Evolutionary conservation across 2,888 invertebrate species (phyloP), one percentile per base, ranked within the genome.

Genomic region (Poecilobothrus nobilitatus): DNA sequence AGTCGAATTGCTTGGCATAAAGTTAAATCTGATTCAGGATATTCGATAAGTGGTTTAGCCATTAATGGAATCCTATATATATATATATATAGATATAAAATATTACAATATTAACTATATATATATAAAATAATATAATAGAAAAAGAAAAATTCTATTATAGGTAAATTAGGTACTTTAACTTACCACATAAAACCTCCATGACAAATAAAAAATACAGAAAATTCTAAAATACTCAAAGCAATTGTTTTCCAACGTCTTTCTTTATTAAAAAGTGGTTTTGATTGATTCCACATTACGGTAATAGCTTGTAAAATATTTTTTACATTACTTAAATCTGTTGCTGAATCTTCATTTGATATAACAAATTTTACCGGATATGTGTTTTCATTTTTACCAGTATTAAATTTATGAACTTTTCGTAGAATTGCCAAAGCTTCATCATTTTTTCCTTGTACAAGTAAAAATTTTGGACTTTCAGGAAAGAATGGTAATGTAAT

Each of bases 321-420:
- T 41, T 63, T 61, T 4, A 71, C 65, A n/a, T 68, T 68, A 21
- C 65, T 70, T 21, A 72, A 68, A 53, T 53, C 70, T 33, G 33
- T 34, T 0, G 71, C 65, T 10, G 6, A 44, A 22, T 63, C 41
- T 2, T 68, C 61, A 7, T 64, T 21, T 33, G 4, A 27, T 44
- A 34, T 20, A 15, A 68, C 27, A 4, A 41, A 15, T 20, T 68
- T 83, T 80, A 92, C 91, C 66, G 91, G 89, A 81, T 86, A 92
- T 0, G 84, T 84, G 1, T 87, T 84, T 65, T 81, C 81, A 0
- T 87, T 80, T 68, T 85, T 84, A 7, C 90, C 87, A 1, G 86
- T 88, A 75, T 92, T 92, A 68, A 86, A 76, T 0, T 82, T 76
- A 76, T 89, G 92, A 33, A 93, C 89, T 72, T 76, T 84, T 71